These are phyloP conservation scores for Enteromius viviparus DNA, from an alignment of 2,797 vertebrate species.

Conservation along the genomic window DNA sequence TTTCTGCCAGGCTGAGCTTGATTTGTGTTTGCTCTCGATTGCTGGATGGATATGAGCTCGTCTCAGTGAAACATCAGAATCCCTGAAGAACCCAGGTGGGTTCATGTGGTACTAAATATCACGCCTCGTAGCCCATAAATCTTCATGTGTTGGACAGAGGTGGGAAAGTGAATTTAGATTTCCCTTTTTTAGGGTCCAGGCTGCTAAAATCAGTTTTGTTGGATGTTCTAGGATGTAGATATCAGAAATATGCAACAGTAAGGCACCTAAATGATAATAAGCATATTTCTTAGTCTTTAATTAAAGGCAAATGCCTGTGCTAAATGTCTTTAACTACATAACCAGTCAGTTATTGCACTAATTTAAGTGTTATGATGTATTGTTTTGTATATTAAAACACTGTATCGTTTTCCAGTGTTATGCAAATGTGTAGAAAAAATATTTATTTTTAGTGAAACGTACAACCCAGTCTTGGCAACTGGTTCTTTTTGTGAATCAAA, in stretches of 20 bases:
- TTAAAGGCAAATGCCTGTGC: background rate
- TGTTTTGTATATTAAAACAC: background rate
- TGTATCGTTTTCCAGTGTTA: too few relatives aligned
- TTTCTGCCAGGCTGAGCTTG: conserved; percentile 45
- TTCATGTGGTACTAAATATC: conserved; percentile 15
- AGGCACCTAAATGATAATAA: background rate
- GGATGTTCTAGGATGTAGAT: background rate
- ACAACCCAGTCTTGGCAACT: background rate
- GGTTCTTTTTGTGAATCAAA: background rate
- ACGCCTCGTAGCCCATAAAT: conserved; percentile 3
- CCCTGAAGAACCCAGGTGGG: conserved; percentile 2
- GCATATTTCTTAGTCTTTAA: background rate
- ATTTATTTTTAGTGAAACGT: background rate
- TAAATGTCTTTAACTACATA: background rate
- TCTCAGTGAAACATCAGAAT: conserved; percentile 32
- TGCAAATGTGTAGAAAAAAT: background rate
- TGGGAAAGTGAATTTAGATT: background rate
- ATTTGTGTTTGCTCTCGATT: conserved; percentile 44
- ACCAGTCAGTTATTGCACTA: background rate
- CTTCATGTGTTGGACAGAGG: background rate
- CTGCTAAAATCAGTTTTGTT: background rate
- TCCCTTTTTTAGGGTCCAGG: background rate
- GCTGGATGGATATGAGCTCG: conserved; percentile 45
- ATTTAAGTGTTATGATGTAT: background rate
- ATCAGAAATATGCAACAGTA: background rate